Conservation (phyloP, 2,113 vertebrate genomes). For the Phodopus roborovskii region DNA sequence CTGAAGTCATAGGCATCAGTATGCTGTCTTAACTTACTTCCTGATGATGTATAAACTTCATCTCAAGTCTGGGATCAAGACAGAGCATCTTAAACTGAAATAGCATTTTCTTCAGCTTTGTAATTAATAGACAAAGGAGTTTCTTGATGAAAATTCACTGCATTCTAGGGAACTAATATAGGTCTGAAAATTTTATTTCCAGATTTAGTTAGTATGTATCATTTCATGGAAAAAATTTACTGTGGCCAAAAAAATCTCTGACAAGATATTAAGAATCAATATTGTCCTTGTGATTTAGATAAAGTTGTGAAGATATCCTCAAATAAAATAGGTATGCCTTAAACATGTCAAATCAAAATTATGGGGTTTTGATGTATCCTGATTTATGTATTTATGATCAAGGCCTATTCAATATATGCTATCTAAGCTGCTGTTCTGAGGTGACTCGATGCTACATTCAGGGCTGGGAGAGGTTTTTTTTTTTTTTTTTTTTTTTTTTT, state of each 20-base stretch:
- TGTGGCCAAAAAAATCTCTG: constrained; percentile 50
- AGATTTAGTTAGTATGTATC: constrained; percentile 27
- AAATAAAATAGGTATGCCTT: constrained; percentile 38
- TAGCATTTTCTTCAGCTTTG: neutral
- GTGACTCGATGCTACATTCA: constrained; percentile 53
- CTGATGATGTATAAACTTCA: neutral
- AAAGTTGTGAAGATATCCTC: neutral
- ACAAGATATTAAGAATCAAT: constrained; percentile 11
- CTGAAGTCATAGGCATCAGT: neutral
- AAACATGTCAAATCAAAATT: constrained; percentile 36
- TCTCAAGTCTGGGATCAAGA: neutral
- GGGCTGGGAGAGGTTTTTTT: neutral
- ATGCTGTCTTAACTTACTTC: constrained; percentile 23
- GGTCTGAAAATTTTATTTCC: constrained; percentile 17
- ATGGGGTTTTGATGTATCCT: neutral
- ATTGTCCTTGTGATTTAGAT: constrained; percentile 42
- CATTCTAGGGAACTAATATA: constrained; percentile 23
- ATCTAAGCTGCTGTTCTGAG: neutral
- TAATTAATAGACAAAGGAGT: neutral
- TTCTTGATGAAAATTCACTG: constrained; percentile 31
- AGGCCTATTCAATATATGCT: constrained; percentile 34
- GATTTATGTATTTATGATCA: constrained; percentile 53
- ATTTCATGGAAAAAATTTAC: constrained; percentile 13
- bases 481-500: constrained; percentile 1
- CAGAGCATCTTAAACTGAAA: neutral